These are phyloP conservation scores for Pseudolaguvia tuberculata DNA, from an alignment of 2,113 vertebrate genomes.

Conservation along the genomic window DNA sequence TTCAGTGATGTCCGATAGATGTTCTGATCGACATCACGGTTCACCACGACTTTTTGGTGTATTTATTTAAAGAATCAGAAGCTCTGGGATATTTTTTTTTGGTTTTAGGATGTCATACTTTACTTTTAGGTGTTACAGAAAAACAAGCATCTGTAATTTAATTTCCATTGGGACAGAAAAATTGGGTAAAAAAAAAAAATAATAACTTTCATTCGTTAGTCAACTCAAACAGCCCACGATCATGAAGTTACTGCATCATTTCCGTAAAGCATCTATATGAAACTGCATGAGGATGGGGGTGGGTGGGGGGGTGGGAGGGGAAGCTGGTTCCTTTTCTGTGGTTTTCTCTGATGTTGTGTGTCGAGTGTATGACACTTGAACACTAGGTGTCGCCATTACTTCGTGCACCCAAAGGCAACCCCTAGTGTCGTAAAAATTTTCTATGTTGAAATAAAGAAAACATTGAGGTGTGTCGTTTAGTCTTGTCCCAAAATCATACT, in stretches of 20 bases:
- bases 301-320: too few species aligned
- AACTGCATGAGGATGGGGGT: too few species aligned
- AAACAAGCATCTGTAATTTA: background rate
- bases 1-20: background rate
- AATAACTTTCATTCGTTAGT: too few species aligned
- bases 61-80: background rate
- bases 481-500: slow-evolving; percentile 78
- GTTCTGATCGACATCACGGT: background rate
- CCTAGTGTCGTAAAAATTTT: too few species aligned
- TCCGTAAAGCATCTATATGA: background rate
- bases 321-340: too few species aligned
- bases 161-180: too few species aligned
- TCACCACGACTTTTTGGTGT: background rate
- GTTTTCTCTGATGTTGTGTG: background rate
- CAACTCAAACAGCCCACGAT: background rate
- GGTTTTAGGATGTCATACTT: background rate
- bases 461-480: background rate
- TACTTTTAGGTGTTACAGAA: background rate
- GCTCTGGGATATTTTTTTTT: background rate
- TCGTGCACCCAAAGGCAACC: too few species aligned
- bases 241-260: background rate
- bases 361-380: too few species aligned
- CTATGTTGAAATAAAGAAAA: background rate
- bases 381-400: too few species aligned
- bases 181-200: too few species aligned